Base-by-base conservation (phyloP, 2,113 vertebrate species). In the Oncorhynchus keta region DNA sequence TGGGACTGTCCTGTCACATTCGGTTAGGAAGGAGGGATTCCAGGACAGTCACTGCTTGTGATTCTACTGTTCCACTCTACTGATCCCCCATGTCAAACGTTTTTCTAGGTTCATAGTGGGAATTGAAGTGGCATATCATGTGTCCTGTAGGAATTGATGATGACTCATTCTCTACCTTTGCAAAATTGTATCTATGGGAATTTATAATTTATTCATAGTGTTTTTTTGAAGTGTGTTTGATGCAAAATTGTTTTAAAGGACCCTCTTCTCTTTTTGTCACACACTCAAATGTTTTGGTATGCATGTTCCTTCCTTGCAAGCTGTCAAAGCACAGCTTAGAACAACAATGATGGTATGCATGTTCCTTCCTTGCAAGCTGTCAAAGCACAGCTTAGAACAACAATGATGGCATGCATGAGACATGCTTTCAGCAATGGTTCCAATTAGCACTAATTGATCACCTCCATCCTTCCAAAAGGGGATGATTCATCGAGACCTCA, bases 401-500 rank as follows among this genome's bases (percentile, higher is more conserved):
- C 74, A 39, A 45, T 45, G 32, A 28, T 39, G 28, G 24, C 2
- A 0, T 9, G 39, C 6, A 18, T 55, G 14, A 48, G 20, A 61
- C 57, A 57, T 35, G 8, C 13, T 20, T 32, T 35, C 73, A 75
- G 69, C 26, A 4, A 1, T 76, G 70, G 61, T 81, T 75, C 64
- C 18, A 20, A 28, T 82, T 2, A 62, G 4, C 64, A 4, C 11
- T 24, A 3, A 59, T 0, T 1, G 4, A 76, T 24, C 30, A 61
- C 20, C 26, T 59, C 8, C 14, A 45, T 6, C 22, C 67, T 2
- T 51, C 14, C 73, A 78, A 84, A 82, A 99, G 98, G 97, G 98
- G 62, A 99, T 99, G 97, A 99, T 99, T 88, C 98, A 99, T 88
- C 93, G 98, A 77, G 98, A 99, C 90, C 87, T 99, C 92, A 99